Percentiles rank a stretch among this genome's conserved stretches.
phyloP scores from a whole-genome alignment of 2,113 vertebrate genomes.

The Eonycteris spelaea region DNA sequence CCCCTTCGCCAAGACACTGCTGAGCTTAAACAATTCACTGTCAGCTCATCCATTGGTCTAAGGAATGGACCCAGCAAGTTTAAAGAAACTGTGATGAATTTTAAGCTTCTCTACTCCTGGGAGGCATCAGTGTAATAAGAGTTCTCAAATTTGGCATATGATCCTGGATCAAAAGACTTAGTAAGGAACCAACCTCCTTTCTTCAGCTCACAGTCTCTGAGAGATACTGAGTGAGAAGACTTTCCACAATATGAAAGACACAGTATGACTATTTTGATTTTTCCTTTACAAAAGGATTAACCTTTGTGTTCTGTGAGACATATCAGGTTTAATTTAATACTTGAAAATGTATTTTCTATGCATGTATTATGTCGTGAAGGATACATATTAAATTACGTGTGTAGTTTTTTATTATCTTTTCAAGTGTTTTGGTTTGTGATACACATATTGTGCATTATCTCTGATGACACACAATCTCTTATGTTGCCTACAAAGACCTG shows the following conservation, averaged over 20 bases:
- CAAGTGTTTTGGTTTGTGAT: slow-evolving; percentile 5
- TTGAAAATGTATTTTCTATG: background rate
- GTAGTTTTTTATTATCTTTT: background rate
- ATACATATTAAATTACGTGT: background rate
- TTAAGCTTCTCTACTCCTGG: background rate
- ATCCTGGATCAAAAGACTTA: background rate
- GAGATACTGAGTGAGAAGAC: background rate
- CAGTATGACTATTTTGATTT: background rate
- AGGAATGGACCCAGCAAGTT: background rate
- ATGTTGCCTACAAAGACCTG: background rate
- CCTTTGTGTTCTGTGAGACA: background rate
- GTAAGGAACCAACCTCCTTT: background rate
- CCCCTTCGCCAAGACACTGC: background rate
- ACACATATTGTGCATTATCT: background rate
- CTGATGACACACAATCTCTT: background rate
- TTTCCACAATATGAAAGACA: background rate
- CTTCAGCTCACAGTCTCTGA: background rate
- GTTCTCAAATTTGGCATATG: slow-evolving; percentile 9
- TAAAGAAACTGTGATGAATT: background rate
- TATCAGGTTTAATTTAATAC: background rate
- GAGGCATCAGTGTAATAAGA: background rate
- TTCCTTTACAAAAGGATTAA: background rate
- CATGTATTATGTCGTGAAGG: background rate
- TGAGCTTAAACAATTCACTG: background rate
- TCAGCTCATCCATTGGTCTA: background rate